Conservation (phyloP, 2,113 vertebrate species). For the Psittacus erithacus region DNA sequence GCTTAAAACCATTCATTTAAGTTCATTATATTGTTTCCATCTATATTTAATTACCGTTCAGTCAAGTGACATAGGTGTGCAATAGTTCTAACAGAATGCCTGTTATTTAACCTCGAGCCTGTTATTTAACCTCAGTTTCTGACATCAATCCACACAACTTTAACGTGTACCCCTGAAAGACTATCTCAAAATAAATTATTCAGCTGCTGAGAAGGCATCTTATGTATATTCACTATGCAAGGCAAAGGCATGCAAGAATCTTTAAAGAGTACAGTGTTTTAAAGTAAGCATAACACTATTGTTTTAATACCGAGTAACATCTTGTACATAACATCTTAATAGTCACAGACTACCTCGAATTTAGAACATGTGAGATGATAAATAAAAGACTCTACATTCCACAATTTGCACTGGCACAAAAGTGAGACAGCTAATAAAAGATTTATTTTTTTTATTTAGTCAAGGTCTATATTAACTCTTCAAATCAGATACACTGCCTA, state of each 20-base stretch:
- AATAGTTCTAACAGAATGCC: slow-evolving; percentile 49
- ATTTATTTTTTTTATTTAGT: background rate
- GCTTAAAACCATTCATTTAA: slow-evolving; percentile 49
- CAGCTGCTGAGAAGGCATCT: slow-evolving; percentile 31
- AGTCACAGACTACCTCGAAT: background rate
- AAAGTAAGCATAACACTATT: background rate
- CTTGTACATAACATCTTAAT: background rate
- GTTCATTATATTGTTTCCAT: slow-evolving; percentile 64
- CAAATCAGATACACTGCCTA: background rate
- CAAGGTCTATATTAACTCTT: background rate
- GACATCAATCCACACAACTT: slow-evolving; percentile 70
- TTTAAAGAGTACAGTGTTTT: background rate
- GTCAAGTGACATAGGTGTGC: slow-evolving; percentile 20
- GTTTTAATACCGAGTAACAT: background rate
- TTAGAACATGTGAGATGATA: background rate
- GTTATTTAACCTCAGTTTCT: slow-evolving; percentile 73
- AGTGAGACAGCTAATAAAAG: background rate
- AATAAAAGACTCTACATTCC: background rate
- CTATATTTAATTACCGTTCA: slow-evolving; percentile 67
- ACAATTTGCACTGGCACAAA: background rate
- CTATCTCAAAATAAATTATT: slow-evolving; percentile 72
- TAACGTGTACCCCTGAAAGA: slow-evolving; percentile 62
- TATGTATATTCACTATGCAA: slow-evolving; percentile 28
- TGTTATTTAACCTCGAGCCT: slow-evolving; percentile 67
- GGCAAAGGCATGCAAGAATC: slow-evolving; percentile 19